These are phyloP conservation scores for Drosophila mauritiana DNA, from an alignment of 1,140 invertebrate species.

Conservation along the genomic window DNA sequence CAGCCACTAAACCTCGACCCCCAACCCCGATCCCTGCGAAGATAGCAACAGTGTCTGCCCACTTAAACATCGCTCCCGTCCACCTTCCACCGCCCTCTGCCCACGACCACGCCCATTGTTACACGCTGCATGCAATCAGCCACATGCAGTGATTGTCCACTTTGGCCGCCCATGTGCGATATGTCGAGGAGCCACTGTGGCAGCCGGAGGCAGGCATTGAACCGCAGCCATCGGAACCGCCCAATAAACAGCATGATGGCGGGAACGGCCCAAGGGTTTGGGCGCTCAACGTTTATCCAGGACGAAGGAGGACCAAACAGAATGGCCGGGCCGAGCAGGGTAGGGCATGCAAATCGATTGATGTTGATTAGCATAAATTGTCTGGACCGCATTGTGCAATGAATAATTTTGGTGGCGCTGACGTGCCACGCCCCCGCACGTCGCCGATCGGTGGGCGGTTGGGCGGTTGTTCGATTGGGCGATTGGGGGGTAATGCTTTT, in stretches of 20 bases:
- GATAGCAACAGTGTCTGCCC: conserved; percentile 22
- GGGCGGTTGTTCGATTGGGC: not conserved
- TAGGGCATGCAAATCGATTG: conserved; percentile 80
- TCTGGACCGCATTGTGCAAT: conserved; percentile 83
- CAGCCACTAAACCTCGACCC: not conserved
- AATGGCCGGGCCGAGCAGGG: conserved; percentile 20
- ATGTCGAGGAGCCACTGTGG: conserved; percentile 27
- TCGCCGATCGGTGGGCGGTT: no score
- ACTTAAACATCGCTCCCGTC: no score
- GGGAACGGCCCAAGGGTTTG: not conserved
- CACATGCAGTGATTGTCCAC: conserved; percentile 77
- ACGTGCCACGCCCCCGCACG: conserved; percentile 44
- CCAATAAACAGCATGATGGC: conserved; percentile 67
- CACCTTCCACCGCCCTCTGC: not conserved
- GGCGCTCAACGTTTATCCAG: conserved; percentile 53
- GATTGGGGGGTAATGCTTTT: conserved; percentile 2
- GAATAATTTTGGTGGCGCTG: conserved; percentile 75
- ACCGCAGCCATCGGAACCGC: conserved; percentile 62
- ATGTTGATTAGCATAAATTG: conserved; percentile 84
- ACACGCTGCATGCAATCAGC: conserved; percentile 63
- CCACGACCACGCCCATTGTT: conserved; percentile 22
- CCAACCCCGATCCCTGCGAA: not conserved
- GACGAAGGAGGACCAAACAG: not conserved
- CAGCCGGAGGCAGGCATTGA: conserved; percentile 41
- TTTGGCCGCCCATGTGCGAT: conserved; percentile 43